A percentile compares a stretch with the other conserved stretches of the same genome.
These are phyloP conservation scores for Gyrodactylus bullatarudis DNA, from an alignment of 1,140 invertebrate genomes.

Conservation along the genomic window DNA sequence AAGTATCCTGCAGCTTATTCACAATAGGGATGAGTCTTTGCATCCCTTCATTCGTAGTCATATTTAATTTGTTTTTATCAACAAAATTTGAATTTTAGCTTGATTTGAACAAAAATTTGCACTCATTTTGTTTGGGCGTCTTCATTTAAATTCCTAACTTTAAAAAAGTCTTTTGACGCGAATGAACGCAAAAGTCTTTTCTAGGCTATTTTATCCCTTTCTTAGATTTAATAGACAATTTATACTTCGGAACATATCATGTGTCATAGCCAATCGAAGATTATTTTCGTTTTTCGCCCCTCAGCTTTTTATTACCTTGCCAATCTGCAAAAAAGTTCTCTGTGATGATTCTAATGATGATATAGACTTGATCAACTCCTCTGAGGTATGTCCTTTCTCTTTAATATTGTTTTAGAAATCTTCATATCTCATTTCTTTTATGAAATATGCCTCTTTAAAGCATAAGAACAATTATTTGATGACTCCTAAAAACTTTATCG, in stretches of 20 bases:
- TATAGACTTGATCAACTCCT: not conserved
- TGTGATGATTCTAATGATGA: not conserved
- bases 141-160: too few species aligned
- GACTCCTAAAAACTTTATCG: not conserved
- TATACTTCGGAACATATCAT: not conserved
- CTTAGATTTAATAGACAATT: too few species aligned
- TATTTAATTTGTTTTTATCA: not conserved
- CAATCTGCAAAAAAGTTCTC: not conserved
- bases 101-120: too few species aligned
- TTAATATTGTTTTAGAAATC: not conserved
- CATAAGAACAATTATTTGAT: not conserved
- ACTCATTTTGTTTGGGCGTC: too few species aligned
- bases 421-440: not conserved
- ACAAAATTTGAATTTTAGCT: not conserved
- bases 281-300: not conserved
- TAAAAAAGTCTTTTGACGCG: too few species aligned
- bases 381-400: too few species aligned
- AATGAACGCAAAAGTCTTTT: too few species aligned
- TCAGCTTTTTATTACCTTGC: not conserved
- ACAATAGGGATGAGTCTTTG: constrained; percentile 93
- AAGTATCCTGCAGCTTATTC: constrained; percentile 97
- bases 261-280: not conserved
- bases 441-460: not conserved
- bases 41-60: constrained; percentile 27
- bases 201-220: too few species aligned